A percentile compares a stretch with the other conserved stretches of the same genome.
Conservation (phyloP, 64 coral and sea anemone species). For the Hydrozoanthus tunicans region DNA sequence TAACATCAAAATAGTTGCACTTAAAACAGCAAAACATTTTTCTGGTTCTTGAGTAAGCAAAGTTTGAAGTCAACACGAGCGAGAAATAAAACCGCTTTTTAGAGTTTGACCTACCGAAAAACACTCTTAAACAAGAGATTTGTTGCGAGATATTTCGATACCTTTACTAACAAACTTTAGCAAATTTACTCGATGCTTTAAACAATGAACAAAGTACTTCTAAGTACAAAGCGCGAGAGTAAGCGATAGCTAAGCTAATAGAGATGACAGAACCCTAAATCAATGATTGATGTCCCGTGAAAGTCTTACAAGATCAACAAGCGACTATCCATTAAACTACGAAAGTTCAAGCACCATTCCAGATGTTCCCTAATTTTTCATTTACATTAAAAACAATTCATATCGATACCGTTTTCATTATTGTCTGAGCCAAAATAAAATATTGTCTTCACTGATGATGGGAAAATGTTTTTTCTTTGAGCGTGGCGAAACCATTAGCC, state of each 20-base stretch:
- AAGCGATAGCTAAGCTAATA: conserved; percentile 7
- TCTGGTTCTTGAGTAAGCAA: background rate
- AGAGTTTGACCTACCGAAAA: background rate
- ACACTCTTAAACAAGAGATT: conserved; percentile 12
- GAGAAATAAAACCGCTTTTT: background rate
- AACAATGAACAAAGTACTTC: conserved; percentile 2
- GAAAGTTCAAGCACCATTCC: conserved; percentile 2
- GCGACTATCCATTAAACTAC: background rate
- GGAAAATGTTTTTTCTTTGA: conserved; percentile 35
- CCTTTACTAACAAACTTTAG: conserved; percentile 23
- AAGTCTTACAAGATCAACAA: conserved; percentile 23
- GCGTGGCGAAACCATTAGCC: conserved; percentile 44
- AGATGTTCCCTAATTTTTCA: conserved; percentile 25
- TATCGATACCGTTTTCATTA: conserved; percentile 30
- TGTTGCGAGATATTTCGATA: background rate
- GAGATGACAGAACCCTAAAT: background rate
- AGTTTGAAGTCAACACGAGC: background rate
- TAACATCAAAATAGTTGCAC: conserved; percentile 7
- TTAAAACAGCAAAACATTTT: conserved; percentile 6
- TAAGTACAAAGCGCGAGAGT: background rate
- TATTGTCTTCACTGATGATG: conserved; percentile 27
- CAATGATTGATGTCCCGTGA: background rate
- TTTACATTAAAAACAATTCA: conserved; percentile 64
- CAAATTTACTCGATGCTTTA: background rate
- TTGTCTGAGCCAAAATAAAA: conserved; percentile 50